Evolutionary conservation across 2,797 vertebrate genomes (phyloP).

Genomic region (Paguma larvata): DNA sequence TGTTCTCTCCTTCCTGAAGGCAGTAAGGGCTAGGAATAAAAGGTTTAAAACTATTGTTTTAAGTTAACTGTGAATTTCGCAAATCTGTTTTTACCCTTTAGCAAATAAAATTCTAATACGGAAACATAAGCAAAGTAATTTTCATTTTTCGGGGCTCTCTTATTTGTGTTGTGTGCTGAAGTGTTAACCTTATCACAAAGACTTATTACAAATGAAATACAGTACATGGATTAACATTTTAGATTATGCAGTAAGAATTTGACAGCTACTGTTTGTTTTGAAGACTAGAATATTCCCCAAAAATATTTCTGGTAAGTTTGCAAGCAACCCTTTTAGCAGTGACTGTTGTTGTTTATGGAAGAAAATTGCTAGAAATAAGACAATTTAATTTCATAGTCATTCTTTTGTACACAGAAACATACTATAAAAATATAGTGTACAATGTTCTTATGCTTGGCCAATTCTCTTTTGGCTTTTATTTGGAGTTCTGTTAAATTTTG

Average conservation of each 20-base stretch:
- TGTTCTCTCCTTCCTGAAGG: constrained; percentile 93
- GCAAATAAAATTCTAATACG: constrained; percentile 93
- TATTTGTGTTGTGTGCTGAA: constrained; percentile 84
- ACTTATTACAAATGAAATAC: constrained; percentile 88
- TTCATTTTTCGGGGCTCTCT: constrained; percentile 88
- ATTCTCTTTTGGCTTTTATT: constrained; percentile 74
- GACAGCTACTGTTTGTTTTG: constrained; percentile 85
- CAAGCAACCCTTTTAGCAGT: constrained; percentile 65
- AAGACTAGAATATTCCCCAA: constrained; percentile 81
- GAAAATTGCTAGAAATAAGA: constrained; percentile 70
- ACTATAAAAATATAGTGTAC: constrained; percentile 33
- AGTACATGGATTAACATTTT: constrained; percentile 83
- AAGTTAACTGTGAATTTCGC: constrained; percentile 92
- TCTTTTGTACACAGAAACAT: constrained; percentile 69
- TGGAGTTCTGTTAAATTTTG: constrained; percentile 73
- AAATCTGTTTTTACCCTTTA: constrained; percentile 92
- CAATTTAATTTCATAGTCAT: constrained; percentile 69
- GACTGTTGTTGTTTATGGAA: constrained; percentile 52
- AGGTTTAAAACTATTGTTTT: constrained; percentile 92
- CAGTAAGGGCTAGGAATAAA: constrained; percentile 92
- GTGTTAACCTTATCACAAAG: constrained; percentile 89
- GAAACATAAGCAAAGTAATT: constrained; percentile 90
- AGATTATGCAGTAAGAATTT: constrained; percentile 82
- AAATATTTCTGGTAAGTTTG: constrained; percentile 76
- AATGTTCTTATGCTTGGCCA: constrained; percentile 13